These are phyloP conservation scores for Coryphaenoides rupestris DNA, from an alignment of 2,113 vertebrate genomes.

Conservation along the genomic window DNA sequence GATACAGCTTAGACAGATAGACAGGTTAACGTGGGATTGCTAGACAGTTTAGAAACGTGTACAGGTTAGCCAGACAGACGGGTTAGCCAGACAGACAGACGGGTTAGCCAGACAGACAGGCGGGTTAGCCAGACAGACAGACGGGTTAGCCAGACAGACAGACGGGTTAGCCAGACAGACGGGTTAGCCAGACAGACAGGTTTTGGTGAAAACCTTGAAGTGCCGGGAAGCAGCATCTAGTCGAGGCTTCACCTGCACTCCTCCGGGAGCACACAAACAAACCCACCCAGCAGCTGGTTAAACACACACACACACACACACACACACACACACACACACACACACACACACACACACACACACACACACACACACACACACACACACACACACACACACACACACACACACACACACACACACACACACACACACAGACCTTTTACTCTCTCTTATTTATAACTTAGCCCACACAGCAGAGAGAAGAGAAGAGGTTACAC, in stretches of 20 bases:
- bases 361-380: not conserved
- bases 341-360: not conserved
- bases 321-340: not conserved
- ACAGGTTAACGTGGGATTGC: too few species aligned
- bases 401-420: not conserved
- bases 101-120: too few species aligned
- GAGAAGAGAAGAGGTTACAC: slow-evolving; percentile 38
- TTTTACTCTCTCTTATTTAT: slow-evolving; percentile 65
- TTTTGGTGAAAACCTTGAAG: slow-evolving; percentile 2
- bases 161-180: too few species aligned
- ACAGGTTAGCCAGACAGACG: too few species aligned
- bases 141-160: too few species aligned
- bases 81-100: too few species aligned
- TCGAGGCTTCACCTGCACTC: slow-evolving; percentile 53
- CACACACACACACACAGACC: slow-evolving; percentile 16
- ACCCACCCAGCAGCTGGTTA: slow-evolving; percentile 57
- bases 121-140: too few species aligned
- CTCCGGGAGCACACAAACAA: slow-evolving; percentile 43
- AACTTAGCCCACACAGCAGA: slow-evolving; percentile 53
- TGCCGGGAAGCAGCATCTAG: slow-evolving; percentile 41
- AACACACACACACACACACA: slow-evolving; percentile 46
- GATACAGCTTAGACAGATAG: too few species aligned
- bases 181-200: too few species aligned
- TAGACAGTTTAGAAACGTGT: too few species aligned
- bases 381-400: not conserved